Base-by-base conservation (phyloP, 2,888 invertebrate species). In the Apamea epomidion region DNA sequence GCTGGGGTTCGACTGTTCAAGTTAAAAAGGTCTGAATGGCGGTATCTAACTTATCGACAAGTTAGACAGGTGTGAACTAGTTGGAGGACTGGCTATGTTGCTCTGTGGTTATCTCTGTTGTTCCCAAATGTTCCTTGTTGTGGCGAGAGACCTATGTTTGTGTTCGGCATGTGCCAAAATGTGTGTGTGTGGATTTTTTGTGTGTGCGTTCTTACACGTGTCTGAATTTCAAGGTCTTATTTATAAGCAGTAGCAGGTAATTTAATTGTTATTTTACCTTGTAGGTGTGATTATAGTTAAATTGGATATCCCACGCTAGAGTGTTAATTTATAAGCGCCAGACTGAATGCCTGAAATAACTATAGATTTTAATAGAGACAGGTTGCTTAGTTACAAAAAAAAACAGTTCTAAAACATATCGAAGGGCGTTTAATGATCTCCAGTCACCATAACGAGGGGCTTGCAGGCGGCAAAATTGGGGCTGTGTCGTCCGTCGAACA, bases 31-130 rank as follows among this genome's bases (percentile, higher is more conserved):
- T 76, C 60, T 85, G 85, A 88, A 82, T 83, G 21, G 68, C 65
- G 64, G 67, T 58, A 73, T 73, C 75, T 77, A 88, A 88, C 79
- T 89, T 88, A 83, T 85, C 74, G 79, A 87, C 78, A 86, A 87
- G 83, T 86, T 81, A 5, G 87, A 89, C 83, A 89, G 72, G 71
- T 72, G 79, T 48, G 84, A 84, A 81, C 83, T 78, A 82, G 82
- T 86, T 81, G 68, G 72, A 69, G 70, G 37, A 64, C 70, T 60
- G 74, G 69, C 72, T 69, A 65, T 74, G 72, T 74, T 74, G 32
- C 48, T 76, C 72, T 85, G 48, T n/a, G 62, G 71, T 74, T 86
- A 76, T 60, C 73, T 77, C 62, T 86, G 76, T 84, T 86, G 75
- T 75, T 80, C 69, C 45, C 51, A 37, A 76, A 76, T 58, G 65